phyloP scores from a whole-genome alignment of 2,888 invertebrate genomes.

The Erynnis tages region DNA sequence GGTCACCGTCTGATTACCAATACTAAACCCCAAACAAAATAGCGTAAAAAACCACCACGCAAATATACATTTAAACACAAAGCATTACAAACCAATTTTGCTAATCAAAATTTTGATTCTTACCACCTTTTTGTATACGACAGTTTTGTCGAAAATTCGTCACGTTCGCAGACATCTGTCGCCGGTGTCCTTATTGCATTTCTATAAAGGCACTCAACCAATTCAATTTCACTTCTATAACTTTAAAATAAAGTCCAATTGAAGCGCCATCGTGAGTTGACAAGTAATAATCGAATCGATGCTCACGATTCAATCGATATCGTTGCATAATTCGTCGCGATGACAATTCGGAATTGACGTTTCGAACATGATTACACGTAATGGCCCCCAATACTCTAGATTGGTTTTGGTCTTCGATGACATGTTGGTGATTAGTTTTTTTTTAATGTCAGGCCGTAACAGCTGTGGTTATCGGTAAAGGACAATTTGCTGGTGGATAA shows the following conservation, averaged over 20 bases:
- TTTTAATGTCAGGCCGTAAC: conserved; percentile 38
- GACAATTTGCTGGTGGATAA: conserved; percentile 6
- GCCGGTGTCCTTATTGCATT: conserved; percentile 36
- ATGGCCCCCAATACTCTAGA: conserved; percentile 56
- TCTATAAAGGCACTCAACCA: background rate
- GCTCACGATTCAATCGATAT: conserved; percentile 56
- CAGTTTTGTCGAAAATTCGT: conserved; percentile 74
- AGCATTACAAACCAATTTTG: conserved; percentile 34
- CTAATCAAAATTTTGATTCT: conserved; percentile 20
- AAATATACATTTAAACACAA: conserved; percentile 38
- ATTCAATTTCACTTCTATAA: conserved; percentile 27
- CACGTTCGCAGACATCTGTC: conserved; percentile 80
- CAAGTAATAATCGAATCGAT: conserved; percentile 68
- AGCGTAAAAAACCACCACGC: conserved; percentile 35
- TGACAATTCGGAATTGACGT: conserved; percentile 71
- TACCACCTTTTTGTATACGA: conserved; percentile 45
- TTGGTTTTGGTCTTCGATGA: conserved; percentile 64
- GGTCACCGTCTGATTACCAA: conserved; percentile 79
- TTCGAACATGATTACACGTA: conserved; percentile 68
- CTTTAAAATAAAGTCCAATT: background rate
- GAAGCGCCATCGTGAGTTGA: background rate
- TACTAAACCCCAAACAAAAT: conserved; percentile 60
- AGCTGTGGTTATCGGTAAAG: conserved; percentile 16
- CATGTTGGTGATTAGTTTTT: conserved; percentile 62
- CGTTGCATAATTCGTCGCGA: conserved; percentile 77